Evolutionary conservation across 2,888 invertebrate genomes (phyloP).

Genomic region (Patella ulyssiponensis): DNA sequence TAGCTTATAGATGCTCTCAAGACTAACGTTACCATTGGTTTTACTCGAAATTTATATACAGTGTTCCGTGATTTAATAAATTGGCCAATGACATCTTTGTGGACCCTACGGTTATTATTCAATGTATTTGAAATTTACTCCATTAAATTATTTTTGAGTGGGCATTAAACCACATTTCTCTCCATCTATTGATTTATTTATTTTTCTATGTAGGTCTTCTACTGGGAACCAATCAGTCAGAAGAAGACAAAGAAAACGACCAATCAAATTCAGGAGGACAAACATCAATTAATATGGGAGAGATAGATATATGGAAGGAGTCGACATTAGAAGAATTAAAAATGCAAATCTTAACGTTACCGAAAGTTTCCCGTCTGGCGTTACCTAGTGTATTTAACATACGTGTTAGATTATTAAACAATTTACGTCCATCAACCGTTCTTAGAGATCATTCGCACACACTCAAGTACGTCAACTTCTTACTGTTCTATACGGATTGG

Average conservation of each 20-base stretch:
- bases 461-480: conserved; percentile 41
- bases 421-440: conserved; percentile 44
- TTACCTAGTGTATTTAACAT: conserved; percentile 54
- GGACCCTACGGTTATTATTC: too few species aligned
- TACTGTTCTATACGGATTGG: too few species aligned
- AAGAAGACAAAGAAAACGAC: background rate
- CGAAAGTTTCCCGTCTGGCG: conserved; percentile 38
- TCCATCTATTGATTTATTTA: too few species aligned
- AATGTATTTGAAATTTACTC: too few species aligned
- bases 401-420: conserved; percentile 56
- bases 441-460: conserved; percentile 51
- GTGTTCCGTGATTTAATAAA: too few species aligned
- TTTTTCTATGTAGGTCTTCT: too few species aligned
- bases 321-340: conserved; percentile 64
- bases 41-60: too few species aligned
- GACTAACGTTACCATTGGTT: too few species aligned
- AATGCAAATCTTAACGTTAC: conserved; percentile 58
- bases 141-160: too few species aligned
- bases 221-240: background rate
- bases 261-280: background rate
- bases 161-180: too few species aligned
- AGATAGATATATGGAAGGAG: conserved; percentile 64
- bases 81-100: too few species aligned
- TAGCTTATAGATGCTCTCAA: too few species aligned
- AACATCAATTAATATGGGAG: conserved; percentile 47